Evolutionary conservation across 2,888 invertebrate genomes (phyloP), one percentile per base, ranked within the genome.

Genomic region (Drepana falcataria): DNA sequence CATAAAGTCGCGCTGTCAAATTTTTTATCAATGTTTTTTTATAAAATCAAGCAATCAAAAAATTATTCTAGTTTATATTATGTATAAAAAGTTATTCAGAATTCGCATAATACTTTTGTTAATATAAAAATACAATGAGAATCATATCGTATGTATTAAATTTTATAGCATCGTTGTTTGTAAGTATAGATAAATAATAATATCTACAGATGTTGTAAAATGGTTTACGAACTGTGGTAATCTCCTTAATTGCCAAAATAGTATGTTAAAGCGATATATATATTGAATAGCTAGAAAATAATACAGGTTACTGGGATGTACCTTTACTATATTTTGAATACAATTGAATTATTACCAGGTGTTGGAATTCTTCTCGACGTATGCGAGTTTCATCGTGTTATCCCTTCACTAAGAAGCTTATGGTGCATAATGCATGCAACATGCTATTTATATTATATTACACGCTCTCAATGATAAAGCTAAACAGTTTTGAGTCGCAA

Each of bases 161-260:
- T 51, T 35, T 37, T 4, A 49, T 35, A 40, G 35, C 35, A 48
- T 51, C 21, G 49, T 48, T 51, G 40, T 51, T 56, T 49, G 49
- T 58, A 54, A 55, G 56, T 66, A 62, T 55, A 65, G 55, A 54
- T 62, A 68, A 57, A 54, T 64, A 53, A 52, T 67, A 55, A 57
- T 61, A 35, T 55, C 60, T 58, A 67, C 61, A 67, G 59, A 63
- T 65, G 69, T 57, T 66, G 71, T 65, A 63, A 64, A 71, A 69
- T 70, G 61, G 70, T 72, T 76, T 73, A 77, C 82, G 77, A 80
- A 78, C 89, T 91, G 90, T 91, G 90, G 87, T 89, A 85, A 86
- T 91, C 90, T 90, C 90, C 90, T 78, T 89, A 88, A 87, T 88
- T 90, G 90, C 90, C 90, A 91, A 91, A 90, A 87, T 90, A 88